phyloP scores from a whole-genome alignment of 2,888 invertebrate genomes.

The Merodon equestris region DNA sequence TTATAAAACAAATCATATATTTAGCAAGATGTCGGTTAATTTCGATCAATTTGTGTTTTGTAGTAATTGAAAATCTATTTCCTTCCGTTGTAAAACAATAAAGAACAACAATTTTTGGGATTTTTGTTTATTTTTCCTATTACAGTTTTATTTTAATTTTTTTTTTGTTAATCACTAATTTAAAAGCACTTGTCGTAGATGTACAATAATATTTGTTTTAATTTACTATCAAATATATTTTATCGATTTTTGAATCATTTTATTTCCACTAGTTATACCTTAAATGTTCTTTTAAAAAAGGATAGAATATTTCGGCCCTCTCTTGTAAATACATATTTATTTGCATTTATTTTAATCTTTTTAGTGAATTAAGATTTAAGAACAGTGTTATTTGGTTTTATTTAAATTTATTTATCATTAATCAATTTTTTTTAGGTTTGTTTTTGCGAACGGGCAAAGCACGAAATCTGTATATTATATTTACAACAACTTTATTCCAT shows the following conservation, averaged over 20 bases:
- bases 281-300: conserved; percentile 4
- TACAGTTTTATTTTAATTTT: neutral
- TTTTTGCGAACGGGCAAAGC: conserved; percentile 60
- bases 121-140: conserved; percentile 12
- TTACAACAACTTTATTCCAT: too few relatives aligned
- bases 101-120: conserved; percentile 19
- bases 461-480: conserved; percentile 38
- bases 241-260: conserved; percentile 15
- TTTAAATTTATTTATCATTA: too few relatives aligned
- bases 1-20: conserved; percentile 40
- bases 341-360: too few relatives aligned
- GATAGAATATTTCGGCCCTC: too few relatives aligned
- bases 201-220: conserved; percentile 45
- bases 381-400: too few relatives aligned
- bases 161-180: conserved; percentile 60
- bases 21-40: conserved; percentile 36
- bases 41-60: conserved; percentile 21
- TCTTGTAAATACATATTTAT: too few relatives aligned
- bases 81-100: conserved; percentile 36
- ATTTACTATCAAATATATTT: conserved; percentile 31
- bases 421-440: too few relatives aligned
- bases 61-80: neutral
- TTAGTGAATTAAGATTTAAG: too few relatives aligned
- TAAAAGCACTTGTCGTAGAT: conserved; percentile 67
- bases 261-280: conserved; percentile 3